Evolutionary conservation across 2,113 vertebrate species (phyloP).

Genomic region (Bos indicus): DNA sequence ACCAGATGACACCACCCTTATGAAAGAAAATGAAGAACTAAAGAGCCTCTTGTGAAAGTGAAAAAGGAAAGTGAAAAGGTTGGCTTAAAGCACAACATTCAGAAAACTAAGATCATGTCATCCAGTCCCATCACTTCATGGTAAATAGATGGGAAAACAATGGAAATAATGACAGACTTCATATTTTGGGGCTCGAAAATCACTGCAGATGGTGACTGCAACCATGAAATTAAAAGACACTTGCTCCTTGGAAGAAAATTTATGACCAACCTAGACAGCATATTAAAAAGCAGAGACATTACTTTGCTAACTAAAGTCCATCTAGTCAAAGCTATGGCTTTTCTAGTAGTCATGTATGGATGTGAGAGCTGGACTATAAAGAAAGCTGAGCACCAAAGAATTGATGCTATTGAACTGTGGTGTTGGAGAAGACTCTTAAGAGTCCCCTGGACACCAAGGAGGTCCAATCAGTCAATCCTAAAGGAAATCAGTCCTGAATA

Average conservation of each 20-base stretch:
- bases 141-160: background rate
- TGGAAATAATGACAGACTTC: background rate
- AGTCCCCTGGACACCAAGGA: background rate
- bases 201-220: background rate
- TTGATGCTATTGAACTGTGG: background rate
- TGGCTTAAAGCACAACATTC: background rate
- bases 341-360: background rate
- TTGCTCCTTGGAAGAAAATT: background rate
- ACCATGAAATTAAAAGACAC: background rate
- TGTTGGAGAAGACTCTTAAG: background rate
- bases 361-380: background rate
- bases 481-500: background rate
- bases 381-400: background rate
- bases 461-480: background rate
- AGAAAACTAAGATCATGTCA: background rate
- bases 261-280: background rate
- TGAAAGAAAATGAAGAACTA: background rate
- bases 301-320: background rate
- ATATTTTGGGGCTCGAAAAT: background rate
- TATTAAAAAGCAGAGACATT: background rate
- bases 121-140: background rate
- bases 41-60: background rate
- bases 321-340: background rate
- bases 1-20: background rate
- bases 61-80: background rate